Evolutionary conservation across 2,113 vertebrate species (phyloP).

Genomic region (Sclerurus mexicanus): DNA sequence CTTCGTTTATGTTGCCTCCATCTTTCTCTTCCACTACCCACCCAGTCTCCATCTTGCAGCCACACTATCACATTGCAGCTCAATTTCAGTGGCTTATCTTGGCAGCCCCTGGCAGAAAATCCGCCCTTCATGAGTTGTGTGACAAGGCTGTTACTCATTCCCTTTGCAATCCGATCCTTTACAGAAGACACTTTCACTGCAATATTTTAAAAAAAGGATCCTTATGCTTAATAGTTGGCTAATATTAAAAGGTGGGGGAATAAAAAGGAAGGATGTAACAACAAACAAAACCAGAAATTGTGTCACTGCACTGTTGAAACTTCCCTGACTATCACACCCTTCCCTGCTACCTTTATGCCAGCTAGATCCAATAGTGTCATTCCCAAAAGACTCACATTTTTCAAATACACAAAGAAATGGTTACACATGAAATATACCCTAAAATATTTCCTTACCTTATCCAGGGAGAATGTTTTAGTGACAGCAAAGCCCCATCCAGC

Average conservation of each 20-base stretch:
- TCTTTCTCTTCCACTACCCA: background rate
- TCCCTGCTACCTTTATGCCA: background rate
- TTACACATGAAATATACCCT: background rate
- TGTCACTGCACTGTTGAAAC: background rate
- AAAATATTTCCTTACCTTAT: constrained; percentile 77
- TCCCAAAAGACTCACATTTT: background rate
- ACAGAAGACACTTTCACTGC: background rate
- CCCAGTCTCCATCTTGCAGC: background rate
- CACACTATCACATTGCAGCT: background rate
- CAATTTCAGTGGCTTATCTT: background rate
- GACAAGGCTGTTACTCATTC: constrained; percentile 34
- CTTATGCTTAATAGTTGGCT: background rate
- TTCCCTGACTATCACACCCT: background rate
- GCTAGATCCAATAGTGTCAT: background rate
- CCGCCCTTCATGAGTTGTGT: background rate
- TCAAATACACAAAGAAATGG: background rate
- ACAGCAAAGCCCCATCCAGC: constrained; percentile 92
- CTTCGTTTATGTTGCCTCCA: background rate
- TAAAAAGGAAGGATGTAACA: background rate
- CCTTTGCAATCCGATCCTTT: background rate
- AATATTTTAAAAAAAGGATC: background rate
- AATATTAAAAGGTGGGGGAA: background rate
- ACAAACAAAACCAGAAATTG: background rate
- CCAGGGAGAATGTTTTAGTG: constrained; percentile 91
- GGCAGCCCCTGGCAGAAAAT: background rate